These are phyloP conservation scores for Neoarius graeffei DNA, from an alignment of 2,113 vertebrate species.

Conservation along the genomic window DNA sequence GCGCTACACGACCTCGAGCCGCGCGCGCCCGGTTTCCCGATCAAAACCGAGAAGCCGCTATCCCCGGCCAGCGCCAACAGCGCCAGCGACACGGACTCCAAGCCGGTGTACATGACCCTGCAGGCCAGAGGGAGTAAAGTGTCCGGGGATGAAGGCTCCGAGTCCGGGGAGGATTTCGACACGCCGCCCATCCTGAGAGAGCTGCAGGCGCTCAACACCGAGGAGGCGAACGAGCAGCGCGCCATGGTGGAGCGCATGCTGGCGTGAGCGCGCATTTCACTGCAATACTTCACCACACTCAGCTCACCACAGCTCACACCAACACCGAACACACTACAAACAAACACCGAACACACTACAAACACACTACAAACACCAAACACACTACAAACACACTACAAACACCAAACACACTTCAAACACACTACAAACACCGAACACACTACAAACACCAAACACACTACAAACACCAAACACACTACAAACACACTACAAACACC, in stretches of 20 bases:
- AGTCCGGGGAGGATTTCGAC: constrained; percentile 96
- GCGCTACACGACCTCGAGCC: constrained; percentile 92
- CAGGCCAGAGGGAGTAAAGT: constrained; percentile 82
- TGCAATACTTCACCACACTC: background rate
- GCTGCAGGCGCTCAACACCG: constrained; percentile 93
- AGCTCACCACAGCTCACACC: background rate
- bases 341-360: background rate
- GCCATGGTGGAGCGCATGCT: constrained; percentile 94
- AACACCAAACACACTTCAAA: background rate
- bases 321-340: background rate
- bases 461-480: background rate
- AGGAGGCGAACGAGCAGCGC: constrained; percentile 92
- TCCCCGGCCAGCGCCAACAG: constrained; percentile 77
- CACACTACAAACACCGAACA: no score
- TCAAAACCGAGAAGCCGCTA: constrained; percentile 87
- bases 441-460: background rate
- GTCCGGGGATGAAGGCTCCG: constrained; percentile 93
- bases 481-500: background rate
- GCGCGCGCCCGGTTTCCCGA: constrained; percentile 77
- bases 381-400: background rate
- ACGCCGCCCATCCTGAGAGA: constrained; percentile 94
- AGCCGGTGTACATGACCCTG: constrained; percentile 85
- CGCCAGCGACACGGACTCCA: constrained; percentile 78
- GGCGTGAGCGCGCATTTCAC: constrained; percentile 75
- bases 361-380: background rate